These are phyloP conservation scores for Drosophila nigrodunni DNA, from an alignment of 1,140 invertebrate genomes.

Conservation along the genomic window DNA sequence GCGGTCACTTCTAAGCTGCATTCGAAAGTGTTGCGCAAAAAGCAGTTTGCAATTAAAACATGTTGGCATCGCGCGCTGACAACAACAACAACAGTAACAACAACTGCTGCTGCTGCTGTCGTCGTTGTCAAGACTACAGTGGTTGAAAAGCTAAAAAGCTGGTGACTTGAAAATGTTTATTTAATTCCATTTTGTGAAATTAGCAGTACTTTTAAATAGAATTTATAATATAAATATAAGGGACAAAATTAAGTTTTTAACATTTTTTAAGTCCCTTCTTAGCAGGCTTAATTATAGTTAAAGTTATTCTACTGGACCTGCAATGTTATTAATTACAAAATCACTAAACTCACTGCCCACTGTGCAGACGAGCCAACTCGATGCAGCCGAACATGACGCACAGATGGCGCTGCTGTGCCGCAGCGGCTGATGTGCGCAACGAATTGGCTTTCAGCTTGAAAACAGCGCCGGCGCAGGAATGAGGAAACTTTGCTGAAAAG, in stretches of 20 bases:
- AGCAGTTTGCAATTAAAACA: slow-evolving; percentile 81
- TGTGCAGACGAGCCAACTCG: background rate
- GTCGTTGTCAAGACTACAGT: slow-evolving; percentile 39
- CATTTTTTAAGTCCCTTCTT: too few relatives aligned
- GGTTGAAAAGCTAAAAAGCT: too few relatives aligned
- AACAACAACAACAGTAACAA: slow-evolving; percentile 16
- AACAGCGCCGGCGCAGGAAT: slow-evolving; percentile 59
- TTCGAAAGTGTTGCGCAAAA: slow-evolving; percentile 81
- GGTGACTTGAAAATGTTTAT: too few relatives aligned
- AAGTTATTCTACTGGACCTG: too few relatives aligned
- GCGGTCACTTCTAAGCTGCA: slow-evolving; percentile 78
- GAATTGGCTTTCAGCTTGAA: slow-evolving; percentile 68
- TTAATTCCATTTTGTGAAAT: too few relatives aligned
- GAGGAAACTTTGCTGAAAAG: slow-evolving; percentile 79
- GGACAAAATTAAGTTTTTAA: too few relatives aligned
- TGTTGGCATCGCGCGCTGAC: slow-evolving; percentile 47
- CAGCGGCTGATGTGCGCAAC: slow-evolving; percentile 62
- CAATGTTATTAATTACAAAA: too few relatives aligned
- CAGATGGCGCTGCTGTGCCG: slow-evolving; percentile 66
- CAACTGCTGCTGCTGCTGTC: slow-evolving; percentile 23
- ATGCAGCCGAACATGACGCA: slow-evolving; percentile 59
- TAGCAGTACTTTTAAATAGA: too few relatives aligned
- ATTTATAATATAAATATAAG: too few relatives aligned
- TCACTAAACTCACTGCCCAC: too few relatives aligned
- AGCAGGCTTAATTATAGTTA: too few relatives aligned